Percentiles rank a stretch among this genome's conserved stretches.
phyloP scores from a whole-genome alignment of 2,113 vertebrate species.

The Symphodus melops region DNA sequence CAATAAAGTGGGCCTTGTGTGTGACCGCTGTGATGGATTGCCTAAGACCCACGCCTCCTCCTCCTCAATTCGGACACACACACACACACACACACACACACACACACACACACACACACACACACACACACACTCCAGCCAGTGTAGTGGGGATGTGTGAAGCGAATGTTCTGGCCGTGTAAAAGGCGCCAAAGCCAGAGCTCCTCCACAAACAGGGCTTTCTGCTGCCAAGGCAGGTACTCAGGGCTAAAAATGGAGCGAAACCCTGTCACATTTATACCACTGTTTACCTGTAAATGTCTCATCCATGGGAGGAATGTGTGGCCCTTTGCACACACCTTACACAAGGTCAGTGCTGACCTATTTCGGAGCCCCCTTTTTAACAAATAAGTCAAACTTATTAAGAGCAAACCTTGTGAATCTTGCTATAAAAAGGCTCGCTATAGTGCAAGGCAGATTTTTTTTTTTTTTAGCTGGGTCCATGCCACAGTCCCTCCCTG shows the following conservation, averaged over 20 bases:
- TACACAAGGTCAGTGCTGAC: slow-evolving; percentile 62
- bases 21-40: slow-evolving; percentile 76
- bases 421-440: slow-evolving; percentile 27
- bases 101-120: slow-evolving; percentile 60
- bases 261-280: slow-evolving; percentile 58
- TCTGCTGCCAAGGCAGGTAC: slow-evolving; percentile 75
- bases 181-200: slow-evolving; percentile 56
- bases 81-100: slow-evolving; percentile 58
- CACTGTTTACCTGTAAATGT: slow-evolving; percentile 72
- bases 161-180: slow-evolving; percentile 56
- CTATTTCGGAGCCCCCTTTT: slow-evolving; percentile 42
- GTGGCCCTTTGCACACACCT: slow-evolving; percentile 60
- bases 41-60: slow-evolving; percentile 53
- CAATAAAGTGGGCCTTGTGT: slow-evolving; percentile 75
- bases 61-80: slow-evolving; percentile 24
- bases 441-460: slow-evolving; percentile 47
- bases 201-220: slow-evolving; percentile 67
- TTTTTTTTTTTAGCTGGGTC: slow-evolving; percentile 48
- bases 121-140: slow-evolving; percentile 68
- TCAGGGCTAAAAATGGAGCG: slow-evolving; percentile 73
- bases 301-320: slow-evolving; percentile 67
- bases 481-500: slow-evolving; percentile 55
- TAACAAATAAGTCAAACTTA: slow-evolving; percentile 56
- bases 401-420: slow-evolving; percentile 60
- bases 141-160: slow-evolving; percentile 68